A percentile compares a stretch with the other conserved stretches of the same genome.
Evolutionary conservation across 1,140 invertebrate genomes (phyloP).

Genomic region (Drosophila orena): DNA sequence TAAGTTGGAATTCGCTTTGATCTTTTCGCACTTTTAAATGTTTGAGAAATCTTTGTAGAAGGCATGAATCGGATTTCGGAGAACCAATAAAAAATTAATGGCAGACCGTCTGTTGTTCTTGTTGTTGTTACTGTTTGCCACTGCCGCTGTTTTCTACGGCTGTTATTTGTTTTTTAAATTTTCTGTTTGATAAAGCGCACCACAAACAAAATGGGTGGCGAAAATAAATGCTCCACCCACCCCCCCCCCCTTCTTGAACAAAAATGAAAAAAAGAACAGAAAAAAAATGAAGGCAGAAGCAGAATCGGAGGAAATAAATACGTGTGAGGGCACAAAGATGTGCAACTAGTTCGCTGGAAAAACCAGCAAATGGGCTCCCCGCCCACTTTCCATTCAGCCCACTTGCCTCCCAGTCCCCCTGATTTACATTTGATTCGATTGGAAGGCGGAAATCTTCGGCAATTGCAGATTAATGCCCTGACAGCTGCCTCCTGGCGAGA

Average conservation of each 20-base stretch:
- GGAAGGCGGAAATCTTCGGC: constrained; percentile 74
- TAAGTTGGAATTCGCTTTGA: constrained; percentile 81
- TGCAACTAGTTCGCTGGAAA: constrained; percentile 77
- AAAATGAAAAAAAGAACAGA: constrained; percentile 5
- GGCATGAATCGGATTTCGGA: constrained; percentile 80
- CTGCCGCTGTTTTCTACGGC: constrained; percentile 24
- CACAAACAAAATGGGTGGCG: constrained; percentile 80
- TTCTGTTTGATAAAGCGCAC: constrained; percentile 81
- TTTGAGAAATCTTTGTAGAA: constrained; percentile 82
- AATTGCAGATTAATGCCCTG: constrained; percentile 82
- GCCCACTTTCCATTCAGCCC: background rate
- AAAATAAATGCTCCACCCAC: constrained; percentile 47
- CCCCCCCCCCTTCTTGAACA: constrained; percentile 2
- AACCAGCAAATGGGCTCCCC: constrained; percentile 15
- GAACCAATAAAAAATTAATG: constrained; percentile 83
- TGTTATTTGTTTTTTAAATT: constrained; percentile 82
- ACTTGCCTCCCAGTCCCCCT: constrained; percentile 30
- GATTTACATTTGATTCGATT: constrained; percentile 83
- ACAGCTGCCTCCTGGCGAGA: constrained; percentile 67
- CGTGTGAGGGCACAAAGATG: constrained; percentile 50
- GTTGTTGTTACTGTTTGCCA: constrained; percentile 36
- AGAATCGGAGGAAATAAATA: constrained; percentile 41
- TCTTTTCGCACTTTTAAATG: constrained; percentile 83
- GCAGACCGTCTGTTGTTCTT: constrained; percentile 53
- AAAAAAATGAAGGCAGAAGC: constrained; percentile 18